These are phyloP conservation scores for Emydura subglobosa DNA, from an alignment of 2,113 vertebrate genomes.

Conservation along the genomic window DNA sequence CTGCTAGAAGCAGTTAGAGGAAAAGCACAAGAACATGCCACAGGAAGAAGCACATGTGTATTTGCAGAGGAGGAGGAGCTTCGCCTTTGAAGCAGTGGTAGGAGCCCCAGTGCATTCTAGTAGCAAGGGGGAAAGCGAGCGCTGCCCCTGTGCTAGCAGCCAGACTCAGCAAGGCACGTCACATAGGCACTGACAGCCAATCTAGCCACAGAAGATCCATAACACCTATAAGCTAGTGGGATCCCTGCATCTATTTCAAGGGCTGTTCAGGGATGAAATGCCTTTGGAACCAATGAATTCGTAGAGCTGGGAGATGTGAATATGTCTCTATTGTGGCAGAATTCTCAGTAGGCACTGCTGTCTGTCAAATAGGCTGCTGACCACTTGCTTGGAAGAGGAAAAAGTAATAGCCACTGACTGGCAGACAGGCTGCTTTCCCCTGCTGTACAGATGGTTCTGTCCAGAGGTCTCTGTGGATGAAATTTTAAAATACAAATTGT, in stretches of 20 bases:
- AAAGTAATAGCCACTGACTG: neutral
- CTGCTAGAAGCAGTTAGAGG: neutral
- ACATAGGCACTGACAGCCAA: accelerated
- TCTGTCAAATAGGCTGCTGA: neutral
- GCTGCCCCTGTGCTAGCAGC: accelerated
- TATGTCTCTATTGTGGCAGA: neutral
- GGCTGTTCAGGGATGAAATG: neutral
- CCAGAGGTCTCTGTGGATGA: neutral
- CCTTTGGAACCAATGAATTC: neutral
- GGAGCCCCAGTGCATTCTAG: neutral
- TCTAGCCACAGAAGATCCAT: neutral
- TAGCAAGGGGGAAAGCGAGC: neutral
- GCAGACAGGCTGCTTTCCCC: neutral
- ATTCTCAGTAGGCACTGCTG: neutral
- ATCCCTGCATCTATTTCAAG: neutral
- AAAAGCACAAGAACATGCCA: neutral
- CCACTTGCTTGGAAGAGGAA: neutral
- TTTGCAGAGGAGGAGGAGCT: neutral
- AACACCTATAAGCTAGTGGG: neutral
- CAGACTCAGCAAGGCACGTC: neutral
- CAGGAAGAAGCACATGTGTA: neutral
- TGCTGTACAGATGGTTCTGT: neutral
- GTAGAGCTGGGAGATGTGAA: neutral
- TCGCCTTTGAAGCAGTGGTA: neutral
- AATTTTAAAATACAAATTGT: neutral